Percentiles rank a stretch among this genome's conserved stretches.
phyloP scores from a whole-genome alignment of 1,140 invertebrate species.

The Psilanteris sp. region DNA sequence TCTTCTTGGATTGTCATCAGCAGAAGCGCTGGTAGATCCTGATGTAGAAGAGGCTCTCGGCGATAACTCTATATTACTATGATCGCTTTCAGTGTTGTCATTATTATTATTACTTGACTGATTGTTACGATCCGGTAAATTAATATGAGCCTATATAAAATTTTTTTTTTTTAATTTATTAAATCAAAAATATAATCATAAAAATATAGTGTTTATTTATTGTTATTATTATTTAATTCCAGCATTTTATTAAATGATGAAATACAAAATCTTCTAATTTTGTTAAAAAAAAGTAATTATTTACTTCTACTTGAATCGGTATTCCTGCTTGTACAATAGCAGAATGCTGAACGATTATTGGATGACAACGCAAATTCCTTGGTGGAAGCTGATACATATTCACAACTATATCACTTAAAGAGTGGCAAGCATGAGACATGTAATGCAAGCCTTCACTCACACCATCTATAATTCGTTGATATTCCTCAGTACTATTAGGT shows the following conservation, averaged over 20 bases:
- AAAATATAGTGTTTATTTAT: neutral
- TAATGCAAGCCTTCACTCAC: constrained; percentile 90
- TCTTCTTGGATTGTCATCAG: constrained; percentile 50
- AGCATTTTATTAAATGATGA: constrained; percentile 2
- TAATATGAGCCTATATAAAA: constrained; percentile 81
- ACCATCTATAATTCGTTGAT: constrained; percentile 84
- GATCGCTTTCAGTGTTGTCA: constrained; percentile 65
- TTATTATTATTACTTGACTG: constrained; percentile 67
- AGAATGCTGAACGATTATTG: constrained; percentile 87
- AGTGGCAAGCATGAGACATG: constrained; percentile 92
- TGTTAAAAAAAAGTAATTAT: constrained; percentile 1
- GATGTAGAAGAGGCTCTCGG: constrained; percentile 60
- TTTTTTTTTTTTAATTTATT: no score
- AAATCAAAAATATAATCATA: no score
- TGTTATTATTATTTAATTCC: no score
- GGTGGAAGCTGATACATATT: constrained; percentile 85
- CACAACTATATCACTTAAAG: constrained; percentile 91
- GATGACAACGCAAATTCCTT: constrained; percentile 85
- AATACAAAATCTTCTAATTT: constrained; percentile 13
- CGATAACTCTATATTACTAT: constrained; percentile 60
- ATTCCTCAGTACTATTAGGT: constrained; percentile 76
- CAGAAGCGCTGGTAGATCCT: constrained; percentile 56
- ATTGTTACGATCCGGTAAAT: constrained; percentile 73
- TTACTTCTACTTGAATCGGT: constrained; percentile 84
- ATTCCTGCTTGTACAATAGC: constrained; percentile 83